Evolutionary conservation across 2,797 vertebrate species (phyloP).

Genomic region (Hephaestus fuliginosus): DNA sequence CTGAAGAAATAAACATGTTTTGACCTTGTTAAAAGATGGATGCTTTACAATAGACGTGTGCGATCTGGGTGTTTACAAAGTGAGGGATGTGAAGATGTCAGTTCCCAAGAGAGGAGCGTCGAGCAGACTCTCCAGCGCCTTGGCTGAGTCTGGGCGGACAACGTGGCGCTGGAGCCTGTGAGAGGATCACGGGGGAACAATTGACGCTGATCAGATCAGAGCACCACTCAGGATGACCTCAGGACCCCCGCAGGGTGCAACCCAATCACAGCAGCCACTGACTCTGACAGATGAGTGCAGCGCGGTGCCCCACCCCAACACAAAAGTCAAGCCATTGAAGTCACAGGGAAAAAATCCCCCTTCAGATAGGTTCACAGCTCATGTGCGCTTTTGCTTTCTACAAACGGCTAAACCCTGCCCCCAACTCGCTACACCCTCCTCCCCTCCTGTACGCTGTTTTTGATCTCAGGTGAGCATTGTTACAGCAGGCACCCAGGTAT

Average conservation of each 20-base stretch:
- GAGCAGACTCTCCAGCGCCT: conserved; percentile 37
- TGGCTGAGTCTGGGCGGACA: conserved; percentile 42
- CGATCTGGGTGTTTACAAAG: not conserved
- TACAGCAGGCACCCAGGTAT: conserved; percentile 60
- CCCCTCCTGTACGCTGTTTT: conserved; percentile 40
- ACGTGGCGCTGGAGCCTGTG: conserved; percentile 59
- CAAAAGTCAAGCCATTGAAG: conserved; percentile 82
- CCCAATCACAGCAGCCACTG: conserved; percentile 79
- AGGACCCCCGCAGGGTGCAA: conserved; percentile 83
- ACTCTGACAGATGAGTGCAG: conserved; percentile 80
- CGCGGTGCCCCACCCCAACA: conserved; percentile 67
- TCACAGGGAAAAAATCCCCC: conserved; percentile 64
- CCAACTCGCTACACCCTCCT: conserved; percentile 10
- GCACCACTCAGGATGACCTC: conserved; percentile 82
- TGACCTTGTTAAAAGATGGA: not conserved
- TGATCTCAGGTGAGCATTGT: conserved; percentile 77
- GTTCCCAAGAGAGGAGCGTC: not conserved
- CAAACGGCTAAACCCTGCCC: conserved; percentile 37
- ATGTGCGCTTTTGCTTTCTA: conserved; percentile 62
- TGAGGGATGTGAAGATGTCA: conserved; percentile 1
- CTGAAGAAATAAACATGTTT: conserved; percentile 3
- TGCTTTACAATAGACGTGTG: not conserved
- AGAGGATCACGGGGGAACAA: conserved; percentile 68
- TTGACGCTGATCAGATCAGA: conserved; percentile 79
- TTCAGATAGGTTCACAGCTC: conserved; percentile 56